phyloP scores from a whole-genome alignment of 2,888 invertebrate species.

The Timandra comae region DNA sequence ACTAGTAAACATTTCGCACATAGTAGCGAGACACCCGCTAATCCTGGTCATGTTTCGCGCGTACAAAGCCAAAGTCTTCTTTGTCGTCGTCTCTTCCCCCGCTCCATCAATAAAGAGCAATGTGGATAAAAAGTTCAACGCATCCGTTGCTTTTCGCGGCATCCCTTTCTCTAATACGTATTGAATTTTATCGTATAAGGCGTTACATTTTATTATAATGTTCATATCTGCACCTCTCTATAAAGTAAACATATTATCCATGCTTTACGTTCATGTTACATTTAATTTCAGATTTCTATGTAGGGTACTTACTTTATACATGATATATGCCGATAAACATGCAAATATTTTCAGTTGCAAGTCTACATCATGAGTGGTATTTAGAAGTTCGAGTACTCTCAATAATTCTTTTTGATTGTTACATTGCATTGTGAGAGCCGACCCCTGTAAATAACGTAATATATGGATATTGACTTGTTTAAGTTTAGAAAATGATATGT shows the following conservation, averaged over 20 bases:
- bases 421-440: slow-evolving; percentile 18
- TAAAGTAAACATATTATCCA: too few species aligned
- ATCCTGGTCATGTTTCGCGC: slow-evolving; percentile 49
- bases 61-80: slow-evolving; percentile 29
- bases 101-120: slow-evolving; percentile 34
- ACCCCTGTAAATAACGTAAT: slow-evolving; percentile 28
- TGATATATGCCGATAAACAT: slow-evolving; percentile 37
- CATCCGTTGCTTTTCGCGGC: slow-evolving; percentile 32
- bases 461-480: too few species aligned
- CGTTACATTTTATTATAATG: slow-evolving; percentile 36
- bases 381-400: slow-evolving; percentile 37
- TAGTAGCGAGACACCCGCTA: slow-evolving; percentile 52
- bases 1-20: slow-evolving; percentile 45
- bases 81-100: slow-evolving; percentile 24
- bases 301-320: slow-evolving; percentile 42
- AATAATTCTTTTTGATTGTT: slow-evolving; percentile 28
- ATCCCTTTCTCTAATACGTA: slow-evolving; percentile 34
- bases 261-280: too few species aligned
- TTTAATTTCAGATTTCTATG: too few species aligned
- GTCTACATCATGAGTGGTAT: slow-evolving; percentile 32
- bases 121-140: slow-evolving; percentile 47
- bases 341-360: slow-evolving; percentile 44
- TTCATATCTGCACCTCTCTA: slow-evolving; percentile 35
- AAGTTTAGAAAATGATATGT: too few species aligned
- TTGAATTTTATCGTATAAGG: slow-evolving; percentile 44